Percentiles rank a stretch among this genome's conserved stretches.
Evolutionary conservation across 2,113 vertebrate species (phyloP).

Genomic region (Anguilla rostrata): DNA sequence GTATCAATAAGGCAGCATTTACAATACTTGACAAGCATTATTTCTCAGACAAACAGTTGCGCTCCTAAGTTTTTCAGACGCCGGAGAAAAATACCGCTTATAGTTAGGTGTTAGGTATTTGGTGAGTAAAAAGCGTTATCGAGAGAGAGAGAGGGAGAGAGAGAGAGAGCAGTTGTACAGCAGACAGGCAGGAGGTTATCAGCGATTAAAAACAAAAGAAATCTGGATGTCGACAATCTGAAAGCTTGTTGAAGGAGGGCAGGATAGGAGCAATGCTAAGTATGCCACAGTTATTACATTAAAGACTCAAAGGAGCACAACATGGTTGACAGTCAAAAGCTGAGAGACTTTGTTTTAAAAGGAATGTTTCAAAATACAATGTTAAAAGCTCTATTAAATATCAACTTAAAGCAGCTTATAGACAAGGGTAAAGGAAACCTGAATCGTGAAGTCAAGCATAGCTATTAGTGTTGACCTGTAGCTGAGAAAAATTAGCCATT

Average conservation of each 20-base stretch:
- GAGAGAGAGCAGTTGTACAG: neutral
- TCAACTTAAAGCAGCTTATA: constrained; percentile 29
- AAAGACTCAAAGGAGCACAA: neutral
- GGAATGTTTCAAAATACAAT: constrained; percentile 16
- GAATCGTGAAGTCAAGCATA: constrained; percentile 61
- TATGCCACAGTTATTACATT: constrained; percentile 11
- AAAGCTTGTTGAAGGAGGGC: neutral
- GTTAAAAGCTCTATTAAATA: neutral
- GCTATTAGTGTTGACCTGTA: constrained; percentile 54
- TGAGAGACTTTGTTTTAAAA: constrained; percentile 1
- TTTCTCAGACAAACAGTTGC: constrained; percentile 37
- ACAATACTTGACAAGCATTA: constrained; percentile 47
- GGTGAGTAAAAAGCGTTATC: constrained; percentile 42
- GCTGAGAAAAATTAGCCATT: constrained; percentile 16
- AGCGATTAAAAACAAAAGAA: neutral
- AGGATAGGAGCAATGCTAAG: neutral
- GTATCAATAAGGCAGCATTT: constrained; percentile 61
- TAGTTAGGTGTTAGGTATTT: neutral
- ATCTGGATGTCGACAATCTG: neutral
- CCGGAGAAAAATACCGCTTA: constrained; percentile 38
- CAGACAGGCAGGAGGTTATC: constrained; percentile 22
- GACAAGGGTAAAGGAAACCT: constrained; percentile 47
- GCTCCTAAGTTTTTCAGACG: constrained; percentile 32
- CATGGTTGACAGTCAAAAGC: neutral
- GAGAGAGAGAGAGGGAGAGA: too few relatives aligned